These are phyloP conservation scores for Megastigmus dorsalis DNA, from an alignment of 2,888 invertebrate species.

Conservation along the genomic window DNA sequence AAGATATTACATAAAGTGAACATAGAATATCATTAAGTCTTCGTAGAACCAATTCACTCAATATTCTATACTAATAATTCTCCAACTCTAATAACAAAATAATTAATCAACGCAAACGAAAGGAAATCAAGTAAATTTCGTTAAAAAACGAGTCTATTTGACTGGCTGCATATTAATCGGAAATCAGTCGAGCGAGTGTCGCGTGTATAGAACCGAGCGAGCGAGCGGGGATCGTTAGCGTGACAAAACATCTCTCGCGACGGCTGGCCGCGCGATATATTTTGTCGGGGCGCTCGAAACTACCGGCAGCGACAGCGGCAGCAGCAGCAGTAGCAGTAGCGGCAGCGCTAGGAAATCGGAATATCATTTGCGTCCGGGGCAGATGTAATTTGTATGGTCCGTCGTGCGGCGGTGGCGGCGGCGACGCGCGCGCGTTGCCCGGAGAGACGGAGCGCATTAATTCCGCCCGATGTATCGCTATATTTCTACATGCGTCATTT, in stretches of 20 bases:
- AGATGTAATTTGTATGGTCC: constrained; percentile 53
- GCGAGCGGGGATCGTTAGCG: constrained; percentile 31
- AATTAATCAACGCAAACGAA: neutral
- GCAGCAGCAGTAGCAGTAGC: too few species aligned
- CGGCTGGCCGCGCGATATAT: constrained; percentile 36
- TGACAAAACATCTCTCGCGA: constrained; percentile 41
- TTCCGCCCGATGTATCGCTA: constrained; percentile 43
- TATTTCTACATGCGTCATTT: constrained; percentile 31
- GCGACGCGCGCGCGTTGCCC: too few species aligned
- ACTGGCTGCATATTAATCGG: constrained; percentile 23
- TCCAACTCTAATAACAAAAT: neutral
- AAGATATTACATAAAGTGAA: too few species aligned
- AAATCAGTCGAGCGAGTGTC: constrained; percentile 36
- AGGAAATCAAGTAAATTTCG: neutral
- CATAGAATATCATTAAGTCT: too few species aligned
- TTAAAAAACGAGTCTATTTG: constrained; percentile 1
- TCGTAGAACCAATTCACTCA: neutral
- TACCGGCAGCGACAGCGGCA: too few species aligned
- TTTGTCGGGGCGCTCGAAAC: too few species aligned
- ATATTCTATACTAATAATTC: too few species aligned
- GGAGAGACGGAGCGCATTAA: constrained; percentile 47
- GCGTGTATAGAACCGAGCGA: too few species aligned
- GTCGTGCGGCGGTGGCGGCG: neutral
- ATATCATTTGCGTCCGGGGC: constrained; percentile 56
- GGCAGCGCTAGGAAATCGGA: constrained; percentile 42